phyloP scores from a whole-genome alignment of 2,797 vertebrate species.

The Antrozous pallidus region DNA sequence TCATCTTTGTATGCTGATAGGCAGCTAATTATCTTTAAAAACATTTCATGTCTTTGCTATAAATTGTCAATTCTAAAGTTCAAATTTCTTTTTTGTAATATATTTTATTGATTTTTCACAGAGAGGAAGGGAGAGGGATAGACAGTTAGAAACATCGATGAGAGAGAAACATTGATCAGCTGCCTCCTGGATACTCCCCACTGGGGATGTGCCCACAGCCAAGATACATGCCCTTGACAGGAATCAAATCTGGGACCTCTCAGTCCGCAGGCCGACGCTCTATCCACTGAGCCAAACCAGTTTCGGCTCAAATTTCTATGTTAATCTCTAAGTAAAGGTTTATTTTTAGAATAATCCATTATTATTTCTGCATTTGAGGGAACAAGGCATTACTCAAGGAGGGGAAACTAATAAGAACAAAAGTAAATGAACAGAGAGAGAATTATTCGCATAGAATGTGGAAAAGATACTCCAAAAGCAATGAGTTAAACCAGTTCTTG shows the following conservation, averaged over 20 bases:
- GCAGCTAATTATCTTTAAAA: not conserved
- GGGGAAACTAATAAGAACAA: not conserved
- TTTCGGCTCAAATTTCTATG: not conserved
- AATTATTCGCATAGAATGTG: accelerated
- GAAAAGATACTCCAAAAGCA: not conserved
- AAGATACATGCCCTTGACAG: too few species aligned
- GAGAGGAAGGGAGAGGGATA: too few species aligned
- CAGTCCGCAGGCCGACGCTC: too few species aligned
- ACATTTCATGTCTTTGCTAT: not conserved
- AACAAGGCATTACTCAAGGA: not conserved
- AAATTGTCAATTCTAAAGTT: not conserved
- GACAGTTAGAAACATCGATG: too few species aligned
- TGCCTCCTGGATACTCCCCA: too few species aligned
- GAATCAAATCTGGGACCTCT: too few species aligned
- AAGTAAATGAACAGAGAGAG: not conserved
- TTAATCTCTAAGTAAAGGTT: not conserved
- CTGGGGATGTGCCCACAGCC: too few species aligned
- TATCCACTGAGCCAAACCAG: too few species aligned
- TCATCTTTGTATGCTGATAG: not conserved
- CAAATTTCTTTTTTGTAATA: too few species aligned
- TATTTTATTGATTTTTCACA: too few species aligned
- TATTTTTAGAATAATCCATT: not conserved
- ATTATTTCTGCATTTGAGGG: not conserved
- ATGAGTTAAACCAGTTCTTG: not conserved
- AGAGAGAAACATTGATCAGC: too few species aligned